These are phyloP conservation scores for Chalcosyrphus nemorum DNA, from an alignment of 2,888 invertebrate species.

Conservation along the genomic window DNA sequence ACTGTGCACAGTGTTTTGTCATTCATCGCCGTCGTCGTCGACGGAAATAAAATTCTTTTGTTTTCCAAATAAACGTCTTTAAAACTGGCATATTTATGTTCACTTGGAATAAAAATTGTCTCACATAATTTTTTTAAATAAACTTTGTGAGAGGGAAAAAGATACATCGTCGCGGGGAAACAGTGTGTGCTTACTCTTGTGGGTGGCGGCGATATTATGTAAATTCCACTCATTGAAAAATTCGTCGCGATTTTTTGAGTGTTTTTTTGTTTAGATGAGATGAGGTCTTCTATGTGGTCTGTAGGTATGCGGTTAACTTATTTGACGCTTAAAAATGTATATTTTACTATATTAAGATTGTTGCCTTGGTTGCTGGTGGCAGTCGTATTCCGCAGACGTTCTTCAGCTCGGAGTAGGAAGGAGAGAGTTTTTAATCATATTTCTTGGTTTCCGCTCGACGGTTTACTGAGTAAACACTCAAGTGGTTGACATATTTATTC, in stretches of 20 bases:
- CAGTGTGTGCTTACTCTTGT: background rate
- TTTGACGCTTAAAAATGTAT: conserved; percentile 5
- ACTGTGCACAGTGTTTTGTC: conserved; percentile 11
- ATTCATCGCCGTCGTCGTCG: conserved; percentile 2
- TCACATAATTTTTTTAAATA: conserved; percentile 32
- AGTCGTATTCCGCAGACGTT: background rate
- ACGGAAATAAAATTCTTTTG: background rate
- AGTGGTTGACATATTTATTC: conserved; percentile 6
- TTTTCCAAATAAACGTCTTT: conserved; percentile 3
- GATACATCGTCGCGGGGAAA: conserved; percentile 6
- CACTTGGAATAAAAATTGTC: conserved; percentile 22
- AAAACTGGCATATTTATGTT: conserved; percentile 20
- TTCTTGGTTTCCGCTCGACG: background rate
- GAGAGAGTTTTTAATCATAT: background rate
- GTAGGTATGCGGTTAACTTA: background rate
- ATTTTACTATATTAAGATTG: background rate
- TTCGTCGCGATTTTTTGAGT: background rate
- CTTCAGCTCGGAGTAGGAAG: background rate
- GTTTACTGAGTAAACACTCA: background rate
- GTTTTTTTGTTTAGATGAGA: background rate
- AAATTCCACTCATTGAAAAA: conserved; percentile 3
- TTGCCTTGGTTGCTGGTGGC: background rate
- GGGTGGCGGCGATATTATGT: background rate
- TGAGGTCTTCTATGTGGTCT: background rate
- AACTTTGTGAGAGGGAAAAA: background rate